Evolutionary conservation across 2,797 vertebrate genomes (phyloP).

Genomic region (Urophycis tenuis): DNA sequence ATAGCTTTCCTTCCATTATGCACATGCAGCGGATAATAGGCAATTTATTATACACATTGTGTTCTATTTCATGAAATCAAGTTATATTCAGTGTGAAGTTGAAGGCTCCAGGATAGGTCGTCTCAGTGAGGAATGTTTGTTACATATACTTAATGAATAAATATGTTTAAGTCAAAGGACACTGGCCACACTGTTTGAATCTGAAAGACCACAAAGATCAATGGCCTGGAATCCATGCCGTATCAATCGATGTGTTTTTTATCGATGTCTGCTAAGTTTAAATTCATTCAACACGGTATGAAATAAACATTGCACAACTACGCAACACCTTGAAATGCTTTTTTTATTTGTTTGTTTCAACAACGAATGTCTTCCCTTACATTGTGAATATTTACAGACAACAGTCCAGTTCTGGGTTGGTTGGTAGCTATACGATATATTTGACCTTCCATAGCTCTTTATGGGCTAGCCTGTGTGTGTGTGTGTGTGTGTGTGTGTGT

Average conservation of each 20-base stretch:
- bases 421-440: background rate
- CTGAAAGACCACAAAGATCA: background rate
- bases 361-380: conserved; percentile 36
- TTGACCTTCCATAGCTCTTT: background rate
- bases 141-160: background rate
- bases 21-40: background rate
- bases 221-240: background rate
- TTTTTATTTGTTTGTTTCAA: background rate
- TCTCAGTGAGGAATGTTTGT: background rate
- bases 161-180: background rate
- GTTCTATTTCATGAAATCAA: background rate
- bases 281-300: background rate
- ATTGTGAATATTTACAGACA: conserved; percentile 57
- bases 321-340: background rate
- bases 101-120: background rate
- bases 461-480: background rate
- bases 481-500: background rate
- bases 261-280: background rate
- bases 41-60: background rate
- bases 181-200: background rate
- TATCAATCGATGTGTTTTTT: background rate
- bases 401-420: conserved; percentile 2
- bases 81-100: background rate
- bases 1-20: background rate
- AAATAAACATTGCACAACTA: background rate